phyloP scores from a whole-genome alignment of 2,113 vertebrate genomes.

The Rhabdomys dilectus region DNA sequence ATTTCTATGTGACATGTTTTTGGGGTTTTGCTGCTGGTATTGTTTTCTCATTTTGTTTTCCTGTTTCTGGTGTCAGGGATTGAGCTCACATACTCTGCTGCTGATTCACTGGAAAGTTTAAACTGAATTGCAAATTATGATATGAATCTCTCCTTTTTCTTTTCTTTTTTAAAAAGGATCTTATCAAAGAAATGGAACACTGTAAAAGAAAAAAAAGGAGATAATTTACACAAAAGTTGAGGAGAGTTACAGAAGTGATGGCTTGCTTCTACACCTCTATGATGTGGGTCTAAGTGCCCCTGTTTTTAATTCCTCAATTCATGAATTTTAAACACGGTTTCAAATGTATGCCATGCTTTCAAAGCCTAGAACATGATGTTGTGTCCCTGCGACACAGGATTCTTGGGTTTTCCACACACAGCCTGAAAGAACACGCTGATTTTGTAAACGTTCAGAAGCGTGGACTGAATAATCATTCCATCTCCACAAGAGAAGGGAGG shows the following conservation, averaged over 20 bases:
- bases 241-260: background rate
- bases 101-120: background rate
- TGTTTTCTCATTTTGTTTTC: background rate
- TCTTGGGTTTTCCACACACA: constrained; percentile 15
- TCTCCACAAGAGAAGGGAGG: constrained; percentile 22
- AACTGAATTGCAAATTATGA: constrained; percentile 8
- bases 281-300: background rate
- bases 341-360: constrained; percentile 11
- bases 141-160: background rate
- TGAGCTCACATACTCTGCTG: background rate
- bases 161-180: background rate
- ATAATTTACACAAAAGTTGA: background rate
- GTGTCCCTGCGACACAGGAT: background rate
- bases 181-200: background rate
- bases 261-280: background rate
- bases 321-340: constrained; percentile 1
- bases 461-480: constrained; percentile 61
- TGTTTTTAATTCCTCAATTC: constrained; percentile 12
- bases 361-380: constrained; percentile 28
- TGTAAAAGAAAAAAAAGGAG: background rate
- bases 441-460: constrained; percentile 52
- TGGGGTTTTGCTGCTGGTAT: background rate
- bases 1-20: background rate
- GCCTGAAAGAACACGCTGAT: constrained; percentile 47
- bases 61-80: background rate